Base-by-base conservation (phyloP, 2,888 invertebrate genomes). In the Dimorphilus gyrociliatus region DNA sequence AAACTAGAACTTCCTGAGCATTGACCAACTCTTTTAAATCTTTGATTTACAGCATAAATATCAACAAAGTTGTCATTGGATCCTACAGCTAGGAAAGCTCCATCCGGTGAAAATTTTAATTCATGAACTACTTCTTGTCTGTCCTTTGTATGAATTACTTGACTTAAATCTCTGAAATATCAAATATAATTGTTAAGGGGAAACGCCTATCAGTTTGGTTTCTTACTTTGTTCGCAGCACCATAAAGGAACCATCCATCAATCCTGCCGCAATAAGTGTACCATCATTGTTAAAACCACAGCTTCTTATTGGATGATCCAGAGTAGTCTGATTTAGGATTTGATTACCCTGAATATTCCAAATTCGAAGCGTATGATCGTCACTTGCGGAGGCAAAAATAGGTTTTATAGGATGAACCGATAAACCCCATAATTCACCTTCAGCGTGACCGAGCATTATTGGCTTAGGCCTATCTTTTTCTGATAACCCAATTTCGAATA, bases 51-150 rank as follows among this genome's bases (percentile, higher is more conserved):
- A 1, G 56, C 46, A 43, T 64, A 64, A 24, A 64, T 50, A 38
- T 63, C 63, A 10, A 64, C 59, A 46, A 55, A 60, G 36, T 60
- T 60, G 43, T 64, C 64, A 41, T 64, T 61, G 16, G 63, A 63
- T 2, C 55, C 64, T 3, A 64, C 63, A 13, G 65, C 65, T 28
- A 65, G 44, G 31, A 47, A 56, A 14, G 49, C 47, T 3, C 60
- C 61, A 45, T 62, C 55, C 3, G 64, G 64, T 1, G 64, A 64
- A 42, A 47, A 65, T 38, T 64, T 65, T 46, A 65, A 42, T 40
- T 64, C 65, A 35, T 61, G 62, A 12, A 63, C 47, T 3, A 56
- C 59, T 40, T 64, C 64, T 34, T 58, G 56, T 8, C 63, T 45
- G 35, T 64, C 60, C 27, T 54, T 52, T 32, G 57, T 45, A 33